Conservation (phyloP, 2,797 vertebrate species). For the Holocentrus rufus region DNA sequence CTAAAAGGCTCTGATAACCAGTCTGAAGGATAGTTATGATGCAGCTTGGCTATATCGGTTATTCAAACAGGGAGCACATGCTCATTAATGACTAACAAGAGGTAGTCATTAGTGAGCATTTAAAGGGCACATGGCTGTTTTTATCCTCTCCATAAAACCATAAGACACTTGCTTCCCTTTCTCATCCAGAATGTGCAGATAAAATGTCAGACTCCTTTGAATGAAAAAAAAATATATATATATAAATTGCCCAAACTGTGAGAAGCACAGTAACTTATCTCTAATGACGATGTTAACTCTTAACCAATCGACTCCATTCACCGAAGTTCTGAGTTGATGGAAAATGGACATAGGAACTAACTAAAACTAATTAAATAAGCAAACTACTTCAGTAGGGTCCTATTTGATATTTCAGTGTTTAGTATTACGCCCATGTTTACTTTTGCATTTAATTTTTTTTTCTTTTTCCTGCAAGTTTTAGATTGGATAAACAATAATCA, state of each 20-base stretch:
- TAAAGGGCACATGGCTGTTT: constrained; percentile 30
- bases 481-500: neutral
- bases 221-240: neutral
- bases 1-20: constrained; percentile 4
- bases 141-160: constrained; percentile 19
- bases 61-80: constrained; percentile 13
- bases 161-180: neutral
- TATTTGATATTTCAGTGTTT: neutral
- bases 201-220: neutral
- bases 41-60: neutral
- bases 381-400: too few relatives aligned
- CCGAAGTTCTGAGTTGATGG: constrained; percentile 16
- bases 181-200: neutral
- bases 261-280: too few relatives aligned
- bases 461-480: neutral
- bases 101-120: constrained; percentile 9
- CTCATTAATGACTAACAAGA: constrained; percentile 8
- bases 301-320: neutral
- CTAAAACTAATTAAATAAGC: too few relatives aligned
- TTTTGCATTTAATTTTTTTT: neutral
- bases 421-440: neutral
- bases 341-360: neutral
- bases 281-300: too few relatives aligned
- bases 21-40: constrained; percentile 1
- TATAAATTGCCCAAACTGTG: too few relatives aligned